Base-by-base conservation (phyloP, 2,888 invertebrate genomes). In the Gryllus longicercus region DNA sequence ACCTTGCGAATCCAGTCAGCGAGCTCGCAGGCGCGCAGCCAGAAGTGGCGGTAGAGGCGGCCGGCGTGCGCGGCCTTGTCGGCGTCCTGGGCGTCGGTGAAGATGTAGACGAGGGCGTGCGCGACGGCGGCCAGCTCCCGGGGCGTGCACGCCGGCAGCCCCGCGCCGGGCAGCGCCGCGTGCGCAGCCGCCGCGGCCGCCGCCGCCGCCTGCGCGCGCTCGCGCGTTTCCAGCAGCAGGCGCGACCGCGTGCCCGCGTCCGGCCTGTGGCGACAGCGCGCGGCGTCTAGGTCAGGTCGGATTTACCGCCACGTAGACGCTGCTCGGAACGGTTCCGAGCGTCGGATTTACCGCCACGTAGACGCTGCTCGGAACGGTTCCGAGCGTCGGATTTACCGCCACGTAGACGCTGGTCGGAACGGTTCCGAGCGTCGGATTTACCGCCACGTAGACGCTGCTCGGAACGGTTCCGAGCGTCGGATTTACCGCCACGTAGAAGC, bases 131-230 rank as follows among this genome's bases (percentile, higher is more conserved):
- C 82, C 63, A 85, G 83, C 81, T 85, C 85, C 79, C 85, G 81
- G 3, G 84, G 81, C 14, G 85, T 84, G 81, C 85, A 85, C 80
- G 85, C 85, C 1, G 85, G 85, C 75, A 85, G 85, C 81, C 85
- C 84, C 11, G 85, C 85, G 18, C 85, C 84, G 11, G 84, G 84
- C n/a, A 85, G 82, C 75, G 84, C 82, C 10, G 82, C 81, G 80
- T 85, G 85, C 2, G 85, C 85, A 38, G 84, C 83, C 76, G 85
- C 84, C 23, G 85, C 83, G 82, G 83, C 83, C 50, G 85, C 80
- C 5, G 84, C 84, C 8, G 85, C 84, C 82, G 85, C 85, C 77
- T 85, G 85, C 16, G 85, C 81, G 1, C 83, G 81, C 78, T 85
- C 84, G 50, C 85, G 83, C 4, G 84, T 83, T 49, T 85, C 85